A percentile compares a stretch with the other conserved stretches of the same genome.
Conservation (phyloP, 2,797 vertebrate species). For the Siniperca scherzeri region DNA sequence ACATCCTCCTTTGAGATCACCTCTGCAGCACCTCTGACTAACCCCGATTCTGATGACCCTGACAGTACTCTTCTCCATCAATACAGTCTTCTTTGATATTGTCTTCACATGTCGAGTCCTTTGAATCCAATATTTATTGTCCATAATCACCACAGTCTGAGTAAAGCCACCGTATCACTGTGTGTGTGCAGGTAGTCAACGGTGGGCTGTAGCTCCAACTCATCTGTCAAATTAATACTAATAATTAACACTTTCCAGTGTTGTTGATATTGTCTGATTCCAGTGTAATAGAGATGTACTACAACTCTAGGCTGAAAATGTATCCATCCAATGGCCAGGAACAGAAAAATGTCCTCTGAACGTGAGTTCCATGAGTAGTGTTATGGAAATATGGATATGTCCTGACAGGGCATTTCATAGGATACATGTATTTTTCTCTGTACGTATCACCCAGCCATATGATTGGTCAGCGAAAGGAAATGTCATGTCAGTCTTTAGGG, state of each 20-base stretch:
- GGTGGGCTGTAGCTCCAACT: not conserved
- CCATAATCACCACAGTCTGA: slow-evolving; percentile 1
- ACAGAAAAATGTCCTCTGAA: slow-evolving; percentile 70
- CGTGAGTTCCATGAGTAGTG: slow-evolving; percentile 63
- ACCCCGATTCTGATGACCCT: slow-evolving; percentile 43
- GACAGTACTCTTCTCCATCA: slow-evolving; percentile 39
- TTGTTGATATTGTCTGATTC: slow-evolving; percentile 46
- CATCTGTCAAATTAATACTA: slow-evolving; percentile 3
- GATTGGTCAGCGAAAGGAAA: slow-evolving; percentile 76
- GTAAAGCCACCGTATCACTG: not conserved
- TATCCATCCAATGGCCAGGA: slow-evolving; percentile 55
- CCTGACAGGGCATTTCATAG: slow-evolving; percentile 64
- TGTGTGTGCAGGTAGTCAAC: not conserved
- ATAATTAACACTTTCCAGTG: slow-evolving; percentile 4
- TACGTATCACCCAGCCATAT: slow-evolving; percentile 55
- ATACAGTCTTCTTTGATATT: slow-evolving; percentile 4
- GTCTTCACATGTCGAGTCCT: not conserved
- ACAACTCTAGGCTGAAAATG: slow-evolving; percentile 58
- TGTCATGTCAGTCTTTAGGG: slow-evolving; percentile 64
- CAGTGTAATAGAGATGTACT: slow-evolving; percentile 55
- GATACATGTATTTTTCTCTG: slow-evolving; percentile 63
- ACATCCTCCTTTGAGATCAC: slow-evolving; percentile 72
- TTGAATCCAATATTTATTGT: not conserved
- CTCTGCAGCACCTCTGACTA: slow-evolving; percentile 46
- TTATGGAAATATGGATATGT: slow-evolving; percentile 65